Evolutionary conservation across 37 sponge, comb jelly and placozoan genomes (phyloP), one percentile per base, ranked within the genome.

Genomic region (Agelas oroides): DNA sequence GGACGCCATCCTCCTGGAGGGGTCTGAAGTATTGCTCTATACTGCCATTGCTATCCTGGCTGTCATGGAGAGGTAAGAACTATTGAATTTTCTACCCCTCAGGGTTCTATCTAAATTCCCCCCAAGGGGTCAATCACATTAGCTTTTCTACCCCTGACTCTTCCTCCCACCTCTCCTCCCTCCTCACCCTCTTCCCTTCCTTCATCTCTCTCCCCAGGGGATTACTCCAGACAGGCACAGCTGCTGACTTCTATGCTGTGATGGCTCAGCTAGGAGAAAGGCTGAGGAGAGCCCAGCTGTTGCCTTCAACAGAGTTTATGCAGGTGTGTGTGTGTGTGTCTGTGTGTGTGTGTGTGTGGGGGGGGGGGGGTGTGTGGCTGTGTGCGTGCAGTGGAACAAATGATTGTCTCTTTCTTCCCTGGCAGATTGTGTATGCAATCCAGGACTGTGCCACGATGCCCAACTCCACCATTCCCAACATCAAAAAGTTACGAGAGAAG

Each of bases 1-100:
- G 96, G 97, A 97, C 71, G 65, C 82, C 63, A 71, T 97, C 24
- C 60, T 97, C 27, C 68, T 97, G 72, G 84, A 94, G 30, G 97
- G 95, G 18, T 86, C 95, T 12, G 93, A 92, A 33, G 75, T 90
- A 12, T 31, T 97, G 41, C 59, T 97, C 36, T 75, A 91, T 65
- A 86, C 91, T 25, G 88, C 88, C 25, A 66, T 90, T 2, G 93
- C 95, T 21, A 70, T 97, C 14, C 90, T 94, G 95, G 90, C 65
- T 27, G 54, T 92, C 39, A 27, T 94, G 65, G 85, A 86, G 67
- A 84, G 56, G 95, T 94, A 20, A 8, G 46, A 46, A 8, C 18
- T 32, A 0, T 3, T 23, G 30, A 27, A 21, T 46, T 46, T 46
- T 46, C 3, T 46, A 46, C n/a, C 30, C 17, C n/a, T 12, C 28